A percentile compares a stretch with the other conserved stretches of the same genome.
These are phyloP conservation scores for Dinocampus coccinellae DNA, from an alignment of 2,888 invertebrate species.

Conservation along the genomic window DNA sequence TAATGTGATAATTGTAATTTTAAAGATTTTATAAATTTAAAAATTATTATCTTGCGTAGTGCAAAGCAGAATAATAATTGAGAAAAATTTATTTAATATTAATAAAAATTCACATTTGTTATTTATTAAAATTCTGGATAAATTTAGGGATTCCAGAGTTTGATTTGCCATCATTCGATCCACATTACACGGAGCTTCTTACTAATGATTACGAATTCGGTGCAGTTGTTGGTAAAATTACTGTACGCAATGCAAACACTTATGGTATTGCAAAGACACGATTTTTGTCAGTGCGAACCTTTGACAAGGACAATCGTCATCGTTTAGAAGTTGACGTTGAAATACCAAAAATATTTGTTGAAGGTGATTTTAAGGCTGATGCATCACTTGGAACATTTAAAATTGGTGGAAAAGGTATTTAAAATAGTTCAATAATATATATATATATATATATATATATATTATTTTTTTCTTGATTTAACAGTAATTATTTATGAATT, in stretches of 20 bases:
- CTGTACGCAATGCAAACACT: conserved; percentile 72
- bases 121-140: not conserved
- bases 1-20: no score
- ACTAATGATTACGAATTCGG: conserved; percentile 66
- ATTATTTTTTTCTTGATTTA: not conserved
- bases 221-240: conserved; percentile 70
- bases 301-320: conserved; percentile 72
- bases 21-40: no score
- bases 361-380: conserved; percentile 75
- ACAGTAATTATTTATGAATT: not conserved
- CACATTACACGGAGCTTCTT: conserved; percentile 70
- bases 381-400: conserved; percentile 75
- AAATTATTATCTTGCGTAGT: no score
- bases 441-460: not conserved
- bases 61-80: not conserved
- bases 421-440: not conserved
- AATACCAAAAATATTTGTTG: conserved; percentile 72
- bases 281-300: conserved; percentile 73
- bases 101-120: not conserved
- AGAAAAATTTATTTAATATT: not conserved
- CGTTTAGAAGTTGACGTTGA: conserved; percentile 74
- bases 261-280: conserved; percentile 72
- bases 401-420: conserved; percentile 76
- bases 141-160: conserved; percentile 71
- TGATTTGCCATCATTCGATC: conserved; percentile 72